Conservation (phyloP, 2,888 invertebrate species). For the Noctua janthina region DNA sequence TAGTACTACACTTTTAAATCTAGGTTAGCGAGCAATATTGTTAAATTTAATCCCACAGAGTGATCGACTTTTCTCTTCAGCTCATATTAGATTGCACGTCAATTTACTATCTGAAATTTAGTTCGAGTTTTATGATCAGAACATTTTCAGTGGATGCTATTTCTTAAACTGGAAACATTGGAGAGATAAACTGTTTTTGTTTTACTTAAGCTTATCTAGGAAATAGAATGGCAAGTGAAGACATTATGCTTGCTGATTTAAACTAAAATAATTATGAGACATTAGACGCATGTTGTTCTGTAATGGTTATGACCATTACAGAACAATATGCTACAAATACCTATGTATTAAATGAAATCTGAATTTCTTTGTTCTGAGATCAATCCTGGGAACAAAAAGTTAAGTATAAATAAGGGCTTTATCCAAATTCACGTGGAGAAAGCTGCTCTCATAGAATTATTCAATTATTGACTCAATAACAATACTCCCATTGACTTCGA, state of each 20-base stretch:
- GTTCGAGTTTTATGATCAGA: slow-evolving; percentile 1
- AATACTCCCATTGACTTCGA: background rate
- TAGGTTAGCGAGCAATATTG: slow-evolving; percentile 12
- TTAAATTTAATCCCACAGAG: slow-evolving; percentile 18
- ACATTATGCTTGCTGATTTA: background rate
- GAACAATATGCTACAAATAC: background rate
- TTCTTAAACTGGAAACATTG: background rate
- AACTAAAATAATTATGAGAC: background rate
- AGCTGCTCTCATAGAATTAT: background rate
- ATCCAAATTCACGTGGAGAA: background rate
- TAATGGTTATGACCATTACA: background rate
- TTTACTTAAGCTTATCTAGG: background rate
- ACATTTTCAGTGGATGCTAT: background rate
- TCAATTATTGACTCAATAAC: background rate
- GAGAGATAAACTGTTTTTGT: background rate
- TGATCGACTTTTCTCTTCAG: slow-evolving; percentile 2
- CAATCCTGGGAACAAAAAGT: background rate
- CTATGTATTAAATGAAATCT: background rate
- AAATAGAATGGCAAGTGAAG: background rate
- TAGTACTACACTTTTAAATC: slow-evolving; percentile 8
- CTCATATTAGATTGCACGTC: slow-evolving; percentile 4
- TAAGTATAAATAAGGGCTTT: background rate
- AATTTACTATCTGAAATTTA: slow-evolving; percentile 6
- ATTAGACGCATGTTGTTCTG: background rate
- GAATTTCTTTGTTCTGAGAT: background rate